Base-by-base conservation (phyloP, 2,797 vertebrate genomes). In the Microtus obscurus region DNA sequence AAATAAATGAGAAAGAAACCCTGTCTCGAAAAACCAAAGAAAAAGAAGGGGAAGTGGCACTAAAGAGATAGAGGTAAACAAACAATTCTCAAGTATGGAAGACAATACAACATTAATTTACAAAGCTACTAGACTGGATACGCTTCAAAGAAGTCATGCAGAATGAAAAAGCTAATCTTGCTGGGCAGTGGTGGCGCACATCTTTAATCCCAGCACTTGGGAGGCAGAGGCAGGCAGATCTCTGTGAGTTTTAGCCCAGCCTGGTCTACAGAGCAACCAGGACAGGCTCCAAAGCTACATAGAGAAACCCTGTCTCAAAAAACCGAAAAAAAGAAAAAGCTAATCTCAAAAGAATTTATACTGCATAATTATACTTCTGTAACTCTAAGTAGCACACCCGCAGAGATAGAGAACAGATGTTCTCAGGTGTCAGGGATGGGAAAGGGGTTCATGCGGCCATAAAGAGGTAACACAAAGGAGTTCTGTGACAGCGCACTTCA, bases 101-200 rank as follows among this genome's bases (percentile, higher is more conserved):
- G 74, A 73, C 7, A 74, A 80, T 59, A 73, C 27, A 74, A n/a
- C 43, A 29, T 40, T 71, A 31, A 71, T 53, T 80, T 37, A 56
- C 6, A 37, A 53, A 79, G 45, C 16, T n/a, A 76, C 67, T 63
- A 3, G 51, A 89, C 19, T 56, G 25, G 61, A 74, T 85, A 59
- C 7, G 51, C 31, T 63, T 86, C 27, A 86, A 87, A n/a, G 77
- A 92, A 91, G 89, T 67, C 71, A 65, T 74, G 85, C 82, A 43
- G 43, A 78, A 37, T 56, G 45, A 82, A 90, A 92, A 76, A 89
- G 43, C 1, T 74, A 90, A 69, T 16, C 59, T 82, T 56, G 53
- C 17, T 19, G 6, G 53, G 17, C 19, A 19, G 53, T 56, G 19
- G 53, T 56, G 53, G 53, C 0, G 19, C 53, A 56, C 6, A 6